Percentiles rank a stretch among this genome's conserved stretches.
Conservation (phyloP, 1,140 invertebrate genomes). For the Arion vulgaris region DNA sequence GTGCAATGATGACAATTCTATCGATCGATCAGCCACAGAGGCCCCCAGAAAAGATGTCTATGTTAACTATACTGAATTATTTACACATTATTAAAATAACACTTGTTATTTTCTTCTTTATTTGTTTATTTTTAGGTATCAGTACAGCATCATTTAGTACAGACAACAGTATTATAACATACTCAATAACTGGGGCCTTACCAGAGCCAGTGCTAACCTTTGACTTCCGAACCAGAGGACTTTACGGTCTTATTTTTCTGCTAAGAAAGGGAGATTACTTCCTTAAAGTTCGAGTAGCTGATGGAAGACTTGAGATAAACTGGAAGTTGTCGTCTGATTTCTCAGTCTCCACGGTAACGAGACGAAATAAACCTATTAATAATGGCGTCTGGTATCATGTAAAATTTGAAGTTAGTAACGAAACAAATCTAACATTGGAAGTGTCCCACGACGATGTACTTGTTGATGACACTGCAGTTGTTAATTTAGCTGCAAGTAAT, state of each 20-base stretch:
- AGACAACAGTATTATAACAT: slow-evolving; percentile 41
- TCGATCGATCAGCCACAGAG: too few species aligned
- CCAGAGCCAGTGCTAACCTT: slow-evolving; percentile 47
- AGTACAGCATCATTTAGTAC: slow-evolving; percentile 57
- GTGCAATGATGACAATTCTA: too few species aligned
- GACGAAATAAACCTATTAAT: neutral
- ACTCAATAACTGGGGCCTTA: slow-evolving; percentile 5
- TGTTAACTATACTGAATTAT: too few species aligned
- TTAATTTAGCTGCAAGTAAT: neutral
- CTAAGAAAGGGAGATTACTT: slow-evolving; percentile 45
- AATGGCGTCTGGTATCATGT: slow-evolving; percentile 41
- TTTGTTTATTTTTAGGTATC: slow-evolving; percentile 51
- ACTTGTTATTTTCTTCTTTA: too few species aligned
- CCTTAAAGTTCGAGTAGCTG: slow-evolving; percentile 38
- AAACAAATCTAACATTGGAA: neutral
- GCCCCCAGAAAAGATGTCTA: too few species aligned
- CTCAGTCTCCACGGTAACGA: slow-evolving; percentile 3
- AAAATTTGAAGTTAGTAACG: slow-evolving; percentile 19
- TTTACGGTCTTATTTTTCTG: slow-evolving; percentile 57
- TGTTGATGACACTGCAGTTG: neutral
- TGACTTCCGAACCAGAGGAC: slow-evolving; percentile 55
- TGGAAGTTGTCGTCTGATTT: slow-evolving; percentile 39
- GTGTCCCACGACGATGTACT: neutral
- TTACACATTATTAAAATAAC: too few species aligned
- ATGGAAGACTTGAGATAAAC: slow-evolving; percentile 44